A percentile compares a stretch with the other conserved stretches of the same genome.
Conservation (phyloP, 2,113 vertebrate species). For the Solea solea region DNA sequence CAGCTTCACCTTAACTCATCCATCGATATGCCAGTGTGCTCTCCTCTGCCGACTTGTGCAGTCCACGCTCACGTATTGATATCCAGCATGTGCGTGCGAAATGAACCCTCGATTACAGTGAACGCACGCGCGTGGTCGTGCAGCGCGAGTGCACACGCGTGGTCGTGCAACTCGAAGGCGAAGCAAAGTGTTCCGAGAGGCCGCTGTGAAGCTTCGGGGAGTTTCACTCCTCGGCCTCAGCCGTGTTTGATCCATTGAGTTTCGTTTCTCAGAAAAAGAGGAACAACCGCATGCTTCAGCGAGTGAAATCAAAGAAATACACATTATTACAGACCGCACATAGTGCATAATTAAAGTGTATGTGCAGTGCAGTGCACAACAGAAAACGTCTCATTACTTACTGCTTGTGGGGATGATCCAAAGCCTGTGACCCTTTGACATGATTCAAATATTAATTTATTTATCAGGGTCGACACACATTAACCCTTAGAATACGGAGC, state of each 20-base stretch:
- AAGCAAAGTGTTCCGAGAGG: background rate
- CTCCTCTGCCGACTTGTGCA: slow-evolving; percentile 23
- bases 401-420: no score
- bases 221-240: background rate
- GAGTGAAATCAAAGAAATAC: background rate
- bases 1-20: slow-evolving; percentile 59
- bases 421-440: no score
- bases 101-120: slow-evolving; percentile 14
- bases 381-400: no score
- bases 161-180: background rate
- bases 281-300: background rate
- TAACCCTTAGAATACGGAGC: no score
- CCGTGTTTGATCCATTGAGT: background rate
- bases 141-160: background rate
- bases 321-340: background rate
- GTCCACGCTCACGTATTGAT: slow-evolving; percentile 30
- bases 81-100: slow-evolving; percentile 34
- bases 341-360: no score
- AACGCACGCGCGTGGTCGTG: background rate
- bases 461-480: no score
- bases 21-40: slow-evolving; percentile 56
- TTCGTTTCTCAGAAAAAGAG: background rate
- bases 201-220: background rate
- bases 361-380: no score
- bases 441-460: no score